Evolutionary conservation across 2,888 invertebrate genomes (phyloP).

Genomic region (Nomada fucata): DNA sequence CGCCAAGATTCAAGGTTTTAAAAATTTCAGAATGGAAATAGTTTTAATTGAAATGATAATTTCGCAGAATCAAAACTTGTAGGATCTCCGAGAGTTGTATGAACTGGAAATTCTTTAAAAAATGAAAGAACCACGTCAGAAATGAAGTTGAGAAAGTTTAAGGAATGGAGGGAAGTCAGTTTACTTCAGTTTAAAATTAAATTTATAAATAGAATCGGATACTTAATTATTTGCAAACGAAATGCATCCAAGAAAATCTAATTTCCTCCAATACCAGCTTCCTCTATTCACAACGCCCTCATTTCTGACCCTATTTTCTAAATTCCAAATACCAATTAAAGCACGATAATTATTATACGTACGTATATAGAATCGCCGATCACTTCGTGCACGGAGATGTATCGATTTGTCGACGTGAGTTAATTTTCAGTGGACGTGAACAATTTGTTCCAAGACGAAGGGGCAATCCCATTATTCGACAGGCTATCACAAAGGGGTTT

Average conservation of each 20-base stretch:
- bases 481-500: constrained; percentile 18
- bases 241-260: neutral
- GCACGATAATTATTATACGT: neutral
- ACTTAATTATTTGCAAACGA: neutral
- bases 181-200: neutral
- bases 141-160: too few species aligned
- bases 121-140: too few species aligned
- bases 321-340: neutral
- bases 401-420: neutral
- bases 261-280: neutral
- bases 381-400: neutral
- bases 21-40: too few species aligned
- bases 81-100: too few species aligned
- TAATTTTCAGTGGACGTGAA: neutral
- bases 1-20: too few species aligned
- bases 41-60: too few species aligned
- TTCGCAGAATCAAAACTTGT: too few species aligned
- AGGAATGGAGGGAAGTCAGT: too few species aligned
- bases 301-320: neutral
- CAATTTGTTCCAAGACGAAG: neutral
- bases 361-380: neutral
- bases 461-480: constrained; percentile 11
- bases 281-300: neutral
- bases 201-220: neutral
- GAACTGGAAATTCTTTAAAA: too few species aligned